Percentiles rank a stretch among this genome's conserved stretches.
Evolutionary conservation across 2,888 invertebrate genomes (phyloP).

Genomic region (Charanyca ferruginea): DNA sequence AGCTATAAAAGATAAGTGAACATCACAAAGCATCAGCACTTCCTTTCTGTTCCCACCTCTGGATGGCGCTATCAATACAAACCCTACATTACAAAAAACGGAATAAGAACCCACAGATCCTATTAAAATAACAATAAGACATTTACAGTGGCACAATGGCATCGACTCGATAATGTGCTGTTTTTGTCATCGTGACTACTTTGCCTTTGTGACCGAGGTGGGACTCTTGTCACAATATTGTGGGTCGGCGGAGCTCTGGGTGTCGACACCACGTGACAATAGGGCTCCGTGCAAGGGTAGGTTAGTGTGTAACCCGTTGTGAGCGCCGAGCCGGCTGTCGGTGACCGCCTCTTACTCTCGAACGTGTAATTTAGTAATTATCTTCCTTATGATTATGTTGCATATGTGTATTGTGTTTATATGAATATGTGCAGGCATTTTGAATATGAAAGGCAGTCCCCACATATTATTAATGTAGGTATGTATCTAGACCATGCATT

Average conservation of each 20-base stretch:
- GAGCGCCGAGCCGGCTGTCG: constrained; percentile 18
- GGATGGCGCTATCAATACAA: constrained; percentile 32
- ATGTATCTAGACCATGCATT: neutral
- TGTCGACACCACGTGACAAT: constrained; percentile 53
- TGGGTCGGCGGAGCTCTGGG: constrained; percentile 61
- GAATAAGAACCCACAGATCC: constrained; percentile 47
- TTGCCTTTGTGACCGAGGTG: constrained; percentile 60
- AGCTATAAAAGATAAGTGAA: neutral
- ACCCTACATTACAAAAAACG: constrained; percentile 22
- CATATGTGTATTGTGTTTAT: constrained; percentile 19
- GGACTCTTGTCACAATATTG: constrained; percentile 78
- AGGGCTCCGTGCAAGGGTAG: constrained; percentile 38
- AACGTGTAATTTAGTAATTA: constrained; percentile 59
- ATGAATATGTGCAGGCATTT: constrained; percentile 22
- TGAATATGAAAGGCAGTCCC: constrained; percentile 26
- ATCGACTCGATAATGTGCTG: constrained; percentile 53
- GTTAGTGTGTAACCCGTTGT: constrained; percentile 41
- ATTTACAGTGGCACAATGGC: constrained; percentile 53
- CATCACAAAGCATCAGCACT: constrained; percentile 2
- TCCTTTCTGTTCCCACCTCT: constrained; percentile 4
- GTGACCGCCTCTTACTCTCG: constrained; percentile 35
- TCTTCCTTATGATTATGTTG: constrained; percentile 37
- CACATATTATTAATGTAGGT: too few relatives aligned
- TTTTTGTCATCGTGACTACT: constrained; percentile 41
- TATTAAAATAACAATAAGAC: constrained; percentile 65